Conservation (phyloP, 2,888 invertebrate genomes). For the Drosophila sordidapex region DNA sequence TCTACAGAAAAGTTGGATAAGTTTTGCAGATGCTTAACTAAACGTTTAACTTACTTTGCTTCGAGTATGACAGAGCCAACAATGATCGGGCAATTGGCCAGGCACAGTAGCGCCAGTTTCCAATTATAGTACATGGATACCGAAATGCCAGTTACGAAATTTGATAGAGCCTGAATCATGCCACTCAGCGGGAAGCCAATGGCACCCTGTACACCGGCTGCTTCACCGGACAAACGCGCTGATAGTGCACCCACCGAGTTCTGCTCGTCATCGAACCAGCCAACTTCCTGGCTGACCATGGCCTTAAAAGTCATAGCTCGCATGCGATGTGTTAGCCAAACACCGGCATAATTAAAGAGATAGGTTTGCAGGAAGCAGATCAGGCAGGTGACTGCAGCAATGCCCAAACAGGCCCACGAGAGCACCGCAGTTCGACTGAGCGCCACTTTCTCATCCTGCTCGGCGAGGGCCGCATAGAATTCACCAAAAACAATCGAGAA, state of each 20-base stretch:
- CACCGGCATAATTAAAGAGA: slow-evolving; percentile 91
- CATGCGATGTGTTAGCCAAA: slow-evolving; percentile 89
- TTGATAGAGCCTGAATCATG: slow-evolving; percentile 89
- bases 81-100: slow-evolving; percentile 89
- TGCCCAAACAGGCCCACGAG: slow-evolving; percentile 88
- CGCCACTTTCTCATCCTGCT: slow-evolving; percentile 87
- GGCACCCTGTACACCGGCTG: slow-evolving; percentile 90
- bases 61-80: slow-evolving; percentile 89
- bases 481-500: slow-evolving; percentile 92
- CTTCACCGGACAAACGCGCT: slow-evolving; percentile 89
- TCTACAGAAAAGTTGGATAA: slow-evolving; percentile 52
- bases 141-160: slow-evolving; percentile 88
- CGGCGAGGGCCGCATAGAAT: slow-evolving; percentile 89
- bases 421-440: slow-evolving; percentile 87
- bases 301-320: slow-evolving; percentile 87
- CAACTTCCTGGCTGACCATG: slow-evolving; percentile 90
- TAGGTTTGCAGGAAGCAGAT: slow-evolving; percentile 90
- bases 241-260: slow-evolving; percentile 90
- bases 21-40: background rate
- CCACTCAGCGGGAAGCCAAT: slow-evolving; percentile 90
- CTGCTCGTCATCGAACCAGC: slow-evolving; percentile 89
- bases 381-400: slow-evolving; percentile 88
- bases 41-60: slow-evolving; percentile 83
- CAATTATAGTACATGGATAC: slow-evolving; percentile 89
- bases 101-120: slow-evolving; percentile 89